Conservation (phyloP, 2,113 vertebrate species). For the Limanda limanda region DNA sequence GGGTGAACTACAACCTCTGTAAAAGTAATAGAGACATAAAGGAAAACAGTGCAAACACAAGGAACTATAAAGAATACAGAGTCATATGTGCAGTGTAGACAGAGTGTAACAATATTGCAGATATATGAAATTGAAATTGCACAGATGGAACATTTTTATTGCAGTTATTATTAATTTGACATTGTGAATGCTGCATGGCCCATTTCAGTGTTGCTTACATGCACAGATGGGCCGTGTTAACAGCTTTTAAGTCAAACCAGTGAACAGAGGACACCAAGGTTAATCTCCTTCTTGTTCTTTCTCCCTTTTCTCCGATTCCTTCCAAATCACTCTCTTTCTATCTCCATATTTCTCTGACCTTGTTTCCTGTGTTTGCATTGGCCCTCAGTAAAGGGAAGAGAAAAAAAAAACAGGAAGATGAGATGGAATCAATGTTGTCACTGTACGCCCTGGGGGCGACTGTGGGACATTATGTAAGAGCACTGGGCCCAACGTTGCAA, state of each 20-base stretch:
- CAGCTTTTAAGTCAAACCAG: no score
- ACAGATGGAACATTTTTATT: no score
- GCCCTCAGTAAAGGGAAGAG: not conserved
- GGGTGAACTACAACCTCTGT: no score
- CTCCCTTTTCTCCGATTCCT: not conserved
- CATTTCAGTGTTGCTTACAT: no score
- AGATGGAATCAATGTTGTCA: constrained; percentile 70
- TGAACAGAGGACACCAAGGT: not conserved
- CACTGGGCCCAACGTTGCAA: constrained; percentile 27
- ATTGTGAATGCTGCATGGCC: no score
- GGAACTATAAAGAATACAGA: no score
- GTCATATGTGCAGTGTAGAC: no score
- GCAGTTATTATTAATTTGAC: not conserved
- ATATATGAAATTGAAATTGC: no score
- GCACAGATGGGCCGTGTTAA: not conserved
- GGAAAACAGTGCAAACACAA: no score
- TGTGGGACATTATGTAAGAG: constrained; percentile 73
- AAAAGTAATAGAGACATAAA: no score
- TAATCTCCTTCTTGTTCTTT: not conserved
- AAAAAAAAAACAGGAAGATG: constrained; percentile 2
- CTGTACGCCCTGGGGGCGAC: constrained; percentile 47
- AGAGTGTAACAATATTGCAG: no score
- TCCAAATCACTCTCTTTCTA: not conserved
- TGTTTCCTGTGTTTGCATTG: constrained; percentile 25
- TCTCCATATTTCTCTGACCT: not conserved